phyloP scores from a whole-genome alignment of 2,797 vertebrate genomes.

The Poecilia gillii region DNA sequence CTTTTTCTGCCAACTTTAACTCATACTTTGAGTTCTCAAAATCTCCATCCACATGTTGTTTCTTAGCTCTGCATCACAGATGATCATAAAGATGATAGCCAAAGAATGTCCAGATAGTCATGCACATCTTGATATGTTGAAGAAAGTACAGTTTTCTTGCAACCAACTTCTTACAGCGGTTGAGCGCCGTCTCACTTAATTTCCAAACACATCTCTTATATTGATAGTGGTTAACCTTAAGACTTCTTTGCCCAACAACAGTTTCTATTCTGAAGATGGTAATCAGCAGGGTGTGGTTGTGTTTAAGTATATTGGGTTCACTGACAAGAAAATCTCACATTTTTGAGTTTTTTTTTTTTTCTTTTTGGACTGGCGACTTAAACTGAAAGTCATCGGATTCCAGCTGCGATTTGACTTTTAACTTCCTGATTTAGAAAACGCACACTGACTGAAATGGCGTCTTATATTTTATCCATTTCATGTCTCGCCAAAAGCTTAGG shows the following conservation, averaged over 20 bases:
- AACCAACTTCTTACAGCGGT: background rate
- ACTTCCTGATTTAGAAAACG: background rate
- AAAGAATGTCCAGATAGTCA: background rate
- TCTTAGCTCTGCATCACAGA: background rate
- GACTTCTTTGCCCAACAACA: too few species aligned
- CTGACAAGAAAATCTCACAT: background rate
- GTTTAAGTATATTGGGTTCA: background rate
- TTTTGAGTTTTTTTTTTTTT: background rate
- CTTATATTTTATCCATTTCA: background rate
- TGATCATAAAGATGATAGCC: too few species aligned
- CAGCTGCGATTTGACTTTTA: background rate
- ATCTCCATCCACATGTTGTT: background rate
- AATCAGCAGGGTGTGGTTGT: background rate
- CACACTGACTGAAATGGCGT: background rate
- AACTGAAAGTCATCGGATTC: background rate
- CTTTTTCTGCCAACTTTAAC: background rate
- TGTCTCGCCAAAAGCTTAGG: slow-evolving; percentile 21
- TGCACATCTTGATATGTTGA: background rate
- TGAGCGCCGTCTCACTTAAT: too few species aligned
- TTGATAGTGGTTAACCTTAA: too few species aligned
- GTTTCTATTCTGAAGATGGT: background rate
- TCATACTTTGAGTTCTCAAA: background rate
- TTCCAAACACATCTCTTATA: too few species aligned
- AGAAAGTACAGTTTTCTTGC: background rate
- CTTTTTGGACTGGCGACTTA: background rate